These are phyloP conservation scores for Acipenser ruthenus DNA, from an alignment of 2,797 vertebrate genomes.

Conservation along the genomic window DNA sequence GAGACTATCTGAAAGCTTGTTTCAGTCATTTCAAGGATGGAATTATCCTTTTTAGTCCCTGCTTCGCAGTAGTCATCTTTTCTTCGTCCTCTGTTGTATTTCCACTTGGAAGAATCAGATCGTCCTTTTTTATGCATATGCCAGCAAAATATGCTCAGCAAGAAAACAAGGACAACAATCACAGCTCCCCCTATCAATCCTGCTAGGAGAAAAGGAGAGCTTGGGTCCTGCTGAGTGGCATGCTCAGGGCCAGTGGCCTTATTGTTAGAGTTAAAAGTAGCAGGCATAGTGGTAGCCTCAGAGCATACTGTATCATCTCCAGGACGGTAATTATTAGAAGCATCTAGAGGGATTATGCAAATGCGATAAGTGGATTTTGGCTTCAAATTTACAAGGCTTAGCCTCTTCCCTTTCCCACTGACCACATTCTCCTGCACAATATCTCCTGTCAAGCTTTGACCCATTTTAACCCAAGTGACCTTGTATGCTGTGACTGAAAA, in stretches of 20 bases:
- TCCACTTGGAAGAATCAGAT: slow-evolving; percentile 89
- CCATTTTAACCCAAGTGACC: slow-evolving; percentile 93
- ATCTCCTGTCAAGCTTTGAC: slow-evolving; percentile 81
- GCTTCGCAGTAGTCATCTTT: slow-evolving; percentile 95
- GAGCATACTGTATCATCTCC: slow-evolving; percentile 88
- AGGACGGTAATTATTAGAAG: slow-evolving; percentile 77
- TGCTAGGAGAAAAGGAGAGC: slow-evolving; percentile 81
- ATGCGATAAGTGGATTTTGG: slow-evolving; percentile 87
- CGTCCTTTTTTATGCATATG: slow-evolving; percentile 95
- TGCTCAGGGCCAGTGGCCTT: slow-evolving; percentile 78
- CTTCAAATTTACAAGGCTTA: slow-evolving; percentile 76
- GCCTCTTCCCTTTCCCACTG: slow-evolving; percentile 69
- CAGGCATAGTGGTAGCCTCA: slow-evolving; percentile 85
- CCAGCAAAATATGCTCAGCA: slow-evolving; percentile 82
- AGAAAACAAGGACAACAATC: slow-evolving; percentile 79
- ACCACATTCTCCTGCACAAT: slow-evolving; percentile 83
- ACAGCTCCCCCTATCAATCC: slow-evolving; percentile 86
- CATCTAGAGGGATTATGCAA: slow-evolving; percentile 87
- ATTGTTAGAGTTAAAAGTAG: slow-evolving; percentile 58
- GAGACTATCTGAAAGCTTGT: slow-evolving; percentile 99
- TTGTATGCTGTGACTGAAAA: slow-evolving; percentile 87
- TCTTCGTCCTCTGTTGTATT: slow-evolving; percentile 90
- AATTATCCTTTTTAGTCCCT: slow-evolving; percentile 93
- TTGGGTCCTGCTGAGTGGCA: slow-evolving; percentile 74
- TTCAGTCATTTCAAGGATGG: slow-evolving; percentile 98